Base-by-base conservation (phyloP, 2,797 vertebrate genomes). In the Leontocebus nigricollis region DNA sequence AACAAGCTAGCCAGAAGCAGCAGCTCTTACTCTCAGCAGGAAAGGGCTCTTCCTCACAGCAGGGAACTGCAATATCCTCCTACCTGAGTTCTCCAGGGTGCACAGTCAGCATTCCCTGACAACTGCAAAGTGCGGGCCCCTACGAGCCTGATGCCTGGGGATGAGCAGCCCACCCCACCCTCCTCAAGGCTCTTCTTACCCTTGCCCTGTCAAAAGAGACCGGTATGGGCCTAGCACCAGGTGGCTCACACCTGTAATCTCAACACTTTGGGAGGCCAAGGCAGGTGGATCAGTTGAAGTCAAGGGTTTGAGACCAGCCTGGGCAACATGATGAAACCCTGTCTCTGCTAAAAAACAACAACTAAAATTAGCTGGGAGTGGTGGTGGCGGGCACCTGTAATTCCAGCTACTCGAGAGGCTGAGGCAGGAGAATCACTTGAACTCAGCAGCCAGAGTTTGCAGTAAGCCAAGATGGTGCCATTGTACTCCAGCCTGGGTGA, bases 81-180 rank as follows among this genome's bases (percentile, higher is more conserved):
- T 6, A 1, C 12, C 50, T 5, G 2, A 1, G 0, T 6, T 48
- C 11, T 64, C 14, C 7, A 0, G 0, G 3, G 5, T 27, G n/a
- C 44, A n/a, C 7, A 61, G n/a, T 13, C 41, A 26, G 2, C 14
- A 1, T 57, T 52, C 7, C 11, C n/a, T 19, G 57, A 17, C 4
- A 15, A 20, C 2, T 9, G 13, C 10, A 0, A 2, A 27, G n/a
- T 24, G 2, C 7, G 12, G n/a, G 9, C 2, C 4, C 4, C 36
- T 36, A 5, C 0, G 1, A 52, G 26, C 7, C 59, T 24, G 22
- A 1, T 2, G 11, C 24, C 57, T 33, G 36, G 1, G 22, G 17
- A 44, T 3, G 17, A 76, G 33, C 33, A 46, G 8, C 2, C 30
- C 7, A 4, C 7, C 17, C 55, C 0, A 0, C 8, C 36, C 1